Percentiles rank a stretch among this genome's conserved stretches.
phyloP scores from a whole-genome alignment of 2,113 vertebrate species.

The Oncorhynchus keta region DNA sequence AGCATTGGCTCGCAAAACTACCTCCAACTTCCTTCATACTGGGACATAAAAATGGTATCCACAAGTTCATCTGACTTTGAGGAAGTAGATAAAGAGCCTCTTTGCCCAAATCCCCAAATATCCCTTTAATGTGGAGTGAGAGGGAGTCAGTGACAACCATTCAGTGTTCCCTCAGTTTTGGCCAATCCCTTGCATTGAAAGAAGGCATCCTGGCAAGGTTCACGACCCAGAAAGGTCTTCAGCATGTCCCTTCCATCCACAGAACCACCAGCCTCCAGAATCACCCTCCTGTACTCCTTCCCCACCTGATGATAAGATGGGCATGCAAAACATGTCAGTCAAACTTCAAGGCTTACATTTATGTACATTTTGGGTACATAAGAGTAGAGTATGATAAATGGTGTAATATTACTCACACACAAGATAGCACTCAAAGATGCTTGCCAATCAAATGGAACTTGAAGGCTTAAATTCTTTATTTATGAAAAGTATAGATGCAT shows the following conservation, averaged over 20 bases:
- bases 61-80: no score
- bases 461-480: no score
- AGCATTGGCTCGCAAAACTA: no score
- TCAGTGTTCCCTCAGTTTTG: constrained; percentile 17
- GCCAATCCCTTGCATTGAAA: constrained; percentile 87
- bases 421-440: no score
- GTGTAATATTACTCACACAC: no score
- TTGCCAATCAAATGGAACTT: no score
- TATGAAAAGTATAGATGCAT: not conserved
- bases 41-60: no score
- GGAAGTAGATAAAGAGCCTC: no score
- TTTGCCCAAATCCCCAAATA: no score
- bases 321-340: not conserved
- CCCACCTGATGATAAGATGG: constrained; percentile 79
- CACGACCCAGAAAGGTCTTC: constrained; percentile 82
- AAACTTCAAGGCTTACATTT: not conserved
- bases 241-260: constrained; percentile 90
- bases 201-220: constrained; percentile 86
- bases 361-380: not conserved
- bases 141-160: not conserved
- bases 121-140: not conserved
- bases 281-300: constrained; percentile 86
- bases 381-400: no score
- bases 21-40: no score
- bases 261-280: constrained; percentile 90